Evolutionary conservation across 37 sponge, comb jelly and placozoan species (phyloP).

Genomic region (Geodia barretti): DNA sequence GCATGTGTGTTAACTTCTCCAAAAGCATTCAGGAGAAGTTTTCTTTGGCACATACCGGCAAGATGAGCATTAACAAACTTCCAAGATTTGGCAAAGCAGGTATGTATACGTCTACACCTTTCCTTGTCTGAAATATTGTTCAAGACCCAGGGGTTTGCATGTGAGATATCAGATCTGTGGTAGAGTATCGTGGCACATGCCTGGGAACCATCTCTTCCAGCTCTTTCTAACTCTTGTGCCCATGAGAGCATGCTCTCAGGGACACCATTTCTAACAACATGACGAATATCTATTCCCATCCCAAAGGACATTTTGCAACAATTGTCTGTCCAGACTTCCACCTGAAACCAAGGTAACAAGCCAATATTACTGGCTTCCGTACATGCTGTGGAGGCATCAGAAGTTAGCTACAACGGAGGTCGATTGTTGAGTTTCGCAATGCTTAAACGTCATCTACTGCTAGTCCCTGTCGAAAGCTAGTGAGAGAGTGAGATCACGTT

Average conservation of each 20-base stretch:
- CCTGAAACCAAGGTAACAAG: conserved; percentile 1
- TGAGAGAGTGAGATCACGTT: too few species aligned
- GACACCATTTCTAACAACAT: too few species aligned
- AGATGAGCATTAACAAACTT: conserved; percentile 16
- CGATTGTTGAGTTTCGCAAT: too few species aligned
- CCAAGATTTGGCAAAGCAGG: conserved; percentile 18
- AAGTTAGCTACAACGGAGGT: too few species aligned
- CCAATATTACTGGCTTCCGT: conserved; percentile 1
- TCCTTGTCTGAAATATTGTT: conserved; percentile 10
- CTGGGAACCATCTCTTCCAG: conserved; percentile 2
- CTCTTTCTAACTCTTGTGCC: conserved; percentile 8
- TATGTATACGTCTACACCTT: background rate
- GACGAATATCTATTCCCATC: conserved; percentile 13
- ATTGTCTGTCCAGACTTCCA: conserved; percentile 5
- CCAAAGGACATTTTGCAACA: conserved; percentile 18
- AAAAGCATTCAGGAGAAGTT: conserved; percentile 6
- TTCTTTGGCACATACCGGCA: conserved; percentile 12
- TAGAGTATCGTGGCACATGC: conserved; percentile 8
- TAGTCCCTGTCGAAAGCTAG: too few species aligned
- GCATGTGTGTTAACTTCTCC: background rate
- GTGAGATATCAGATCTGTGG: background rate
- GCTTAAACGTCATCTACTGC: too few species aligned
- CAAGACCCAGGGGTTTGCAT: conserved; percentile 21
- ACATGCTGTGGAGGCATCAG: too few species aligned
- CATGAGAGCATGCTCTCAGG: conserved; percentile 13